Evolutionary conservation across 2,797 vertebrate species (phyloP), one percentile per base, ranked within the genome.

Genomic region (Argentina silus): DNA sequence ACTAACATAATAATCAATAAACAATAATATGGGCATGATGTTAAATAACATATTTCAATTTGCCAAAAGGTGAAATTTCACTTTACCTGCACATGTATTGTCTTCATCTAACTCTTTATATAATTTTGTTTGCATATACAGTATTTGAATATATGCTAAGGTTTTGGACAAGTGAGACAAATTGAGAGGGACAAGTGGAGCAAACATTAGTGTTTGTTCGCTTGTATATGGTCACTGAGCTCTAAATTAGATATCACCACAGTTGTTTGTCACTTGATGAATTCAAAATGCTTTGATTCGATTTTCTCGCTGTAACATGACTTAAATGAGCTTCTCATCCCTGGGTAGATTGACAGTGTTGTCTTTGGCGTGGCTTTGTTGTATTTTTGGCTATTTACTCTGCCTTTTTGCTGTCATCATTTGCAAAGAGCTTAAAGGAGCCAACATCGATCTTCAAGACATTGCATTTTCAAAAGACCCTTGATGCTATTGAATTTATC

Each of bases 371-470:
- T 17, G 72, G 67, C 88, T 87, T 86, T 89, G 89, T 85, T 89
- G 86, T 91, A 92, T 93, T 91, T 92, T 89, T 87, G 89, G 89
- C 85, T 91, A 84, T 91, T 91, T 90, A 90, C 87, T 78, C 80
- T 73, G 82, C 85, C 50, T 84, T 86, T 86, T 66, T 21, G 76
- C 89, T 89, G 91, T 91, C 91, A 86, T 76, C 79, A 67, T 64
- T 0, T 72, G 9, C 43, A 7, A 42, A 36, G 19, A 74, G 85
- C 87, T 85, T 79, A 85, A 87, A 86, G 73, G 74, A 82, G 81
- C 70, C 48, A 1, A 72, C 86, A 81, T 75, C 78, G 77, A 86
- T 90, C 87, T 85, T 66, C 17, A 4, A 85, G 83, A 87, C 86
- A 73, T 81, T 74, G 81, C 65, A 45, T 59, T 69, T 59, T 69